These are phyloP conservation scores for Bhutanitis thaidina DNA, from an alignment of 2,888 invertebrate genomes.

Conservation along the genomic window DNA sequence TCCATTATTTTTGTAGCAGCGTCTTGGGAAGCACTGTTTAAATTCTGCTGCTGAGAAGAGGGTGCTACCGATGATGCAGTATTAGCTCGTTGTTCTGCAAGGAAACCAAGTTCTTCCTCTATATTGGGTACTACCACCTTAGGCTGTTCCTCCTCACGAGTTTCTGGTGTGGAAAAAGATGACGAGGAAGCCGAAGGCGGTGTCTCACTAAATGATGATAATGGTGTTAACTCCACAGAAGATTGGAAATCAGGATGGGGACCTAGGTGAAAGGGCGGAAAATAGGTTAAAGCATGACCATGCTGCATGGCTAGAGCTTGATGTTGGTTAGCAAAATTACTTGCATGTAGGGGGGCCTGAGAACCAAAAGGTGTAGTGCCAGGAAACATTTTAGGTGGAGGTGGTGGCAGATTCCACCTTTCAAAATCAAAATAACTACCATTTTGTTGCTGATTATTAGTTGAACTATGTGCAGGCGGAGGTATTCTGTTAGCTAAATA, in stretches of 20 bases:
- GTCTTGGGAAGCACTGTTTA: slow-evolving; percentile 72
- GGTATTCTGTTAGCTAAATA: slow-evolving; percentile 82
- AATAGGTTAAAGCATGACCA: slow-evolving; percentile 86
- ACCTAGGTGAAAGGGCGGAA: slow-evolving; percentile 87
- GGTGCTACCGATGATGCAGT: slow-evolving; percentile 74
- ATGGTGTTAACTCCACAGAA: slow-evolving; percentile 82
- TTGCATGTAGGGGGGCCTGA: slow-evolving; percentile 78
- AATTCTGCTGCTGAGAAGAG: slow-evolving; percentile 72
- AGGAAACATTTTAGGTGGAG: slow-evolving; percentile 84
- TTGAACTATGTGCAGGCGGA: slow-evolving; percentile 86
- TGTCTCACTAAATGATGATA: slow-evolving; percentile 79
- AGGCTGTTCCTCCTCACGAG: slow-evolving; percentile 84
- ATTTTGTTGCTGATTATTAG: slow-evolving; percentile 80
- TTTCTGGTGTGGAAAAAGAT: slow-evolving; percentile 77
- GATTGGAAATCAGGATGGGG: slow-evolving; percentile 84
- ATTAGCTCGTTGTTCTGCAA: slow-evolving; percentile 82
- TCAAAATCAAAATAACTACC: slow-evolving; percentile 90
- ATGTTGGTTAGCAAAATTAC: slow-evolving; percentile 81
- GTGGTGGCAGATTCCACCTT: slow-evolving; percentile 87
- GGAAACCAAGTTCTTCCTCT: slow-evolving; percentile 91
- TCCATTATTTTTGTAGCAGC: slow-evolving; percentile 76
- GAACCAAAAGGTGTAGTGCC: slow-evolving; percentile 79
- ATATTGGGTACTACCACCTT: slow-evolving; percentile 94
- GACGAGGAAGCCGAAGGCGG: slow-evolving; percentile 80
- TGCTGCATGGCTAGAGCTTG: slow-evolving; percentile 85